Evolutionary conservation across 92 coral and sea anemone genomes (phyloP).

Genomic region (Epizoanthus ramosus): DNA sequence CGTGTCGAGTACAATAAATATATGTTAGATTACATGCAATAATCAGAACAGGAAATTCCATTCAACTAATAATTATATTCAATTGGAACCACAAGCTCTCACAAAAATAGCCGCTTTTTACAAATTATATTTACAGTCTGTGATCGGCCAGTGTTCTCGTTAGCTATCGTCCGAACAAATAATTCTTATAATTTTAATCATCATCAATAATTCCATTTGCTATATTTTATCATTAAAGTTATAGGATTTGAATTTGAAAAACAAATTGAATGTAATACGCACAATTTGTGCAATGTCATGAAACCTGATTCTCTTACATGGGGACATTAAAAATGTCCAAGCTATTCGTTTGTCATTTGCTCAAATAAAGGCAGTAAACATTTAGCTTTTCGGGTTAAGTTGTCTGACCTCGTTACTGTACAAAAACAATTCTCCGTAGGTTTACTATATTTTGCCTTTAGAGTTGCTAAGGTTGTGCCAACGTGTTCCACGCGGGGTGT

Average conservation of each 20-base stretch:
- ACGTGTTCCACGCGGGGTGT: slow-evolving; percentile 76
- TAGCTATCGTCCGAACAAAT: slow-evolving; percentile 35
- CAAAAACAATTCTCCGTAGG: neutral
- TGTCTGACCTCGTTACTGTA: neutral
- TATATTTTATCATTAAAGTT: slow-evolving; percentile 39
- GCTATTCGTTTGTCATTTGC: neutral
- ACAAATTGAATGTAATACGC: slow-evolving; percentile 21
- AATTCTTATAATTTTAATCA: slow-evolving; percentile 50
- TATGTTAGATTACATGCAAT: neutral
- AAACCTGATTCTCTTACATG: no score
- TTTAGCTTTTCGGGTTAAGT: neutral
- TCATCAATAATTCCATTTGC: slow-evolving; percentile 49
- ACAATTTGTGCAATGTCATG: neutral
- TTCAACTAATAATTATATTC: slow-evolving; percentile 31
- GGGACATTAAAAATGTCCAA: neutral
- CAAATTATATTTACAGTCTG: slow-evolving; percentile 61
- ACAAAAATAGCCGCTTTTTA: slow-evolving; percentile 46
- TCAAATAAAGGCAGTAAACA: neutral
- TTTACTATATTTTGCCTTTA: neutral
- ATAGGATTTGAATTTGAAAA: slow-evolving; percentile 47
- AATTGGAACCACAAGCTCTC: slow-evolving; percentile 50
- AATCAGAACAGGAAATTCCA: slow-evolving; percentile 25
- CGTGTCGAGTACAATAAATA: slow-evolving; percentile 21
- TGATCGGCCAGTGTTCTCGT: slow-evolving; percentile 41
- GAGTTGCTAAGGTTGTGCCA: slow-evolving; percentile 59